Conservation (phyloP, 2,888 invertebrate genomes). For the Drosophila colorata region DNA sequence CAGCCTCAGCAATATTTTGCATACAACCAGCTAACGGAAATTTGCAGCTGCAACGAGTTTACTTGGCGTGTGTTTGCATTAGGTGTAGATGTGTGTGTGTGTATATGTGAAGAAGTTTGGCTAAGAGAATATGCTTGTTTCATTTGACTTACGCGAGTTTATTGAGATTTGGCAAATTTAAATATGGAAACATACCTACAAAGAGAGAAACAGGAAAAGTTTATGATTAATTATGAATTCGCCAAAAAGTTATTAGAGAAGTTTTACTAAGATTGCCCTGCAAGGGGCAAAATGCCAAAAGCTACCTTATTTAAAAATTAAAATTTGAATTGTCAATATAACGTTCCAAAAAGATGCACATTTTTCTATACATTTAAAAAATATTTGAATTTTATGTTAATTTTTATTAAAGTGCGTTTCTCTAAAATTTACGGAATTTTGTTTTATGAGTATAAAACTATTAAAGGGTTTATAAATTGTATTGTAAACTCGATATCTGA, state of each 20-base stretch:
- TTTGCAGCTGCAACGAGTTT: slow-evolving; percentile 14
- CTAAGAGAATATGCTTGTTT: slow-evolving; percentile 18
- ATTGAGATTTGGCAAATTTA: slow-evolving; percentile 2
- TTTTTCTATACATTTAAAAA: too few relatives aligned
- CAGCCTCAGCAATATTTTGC: not conserved
- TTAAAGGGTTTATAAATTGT: too few relatives aligned
- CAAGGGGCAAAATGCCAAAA: too few relatives aligned
- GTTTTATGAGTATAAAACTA: too few relatives aligned
- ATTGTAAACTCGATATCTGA: too few relatives aligned
- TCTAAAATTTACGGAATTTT: too few relatives aligned
- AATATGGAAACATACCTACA: slow-evolving; percentile 64
- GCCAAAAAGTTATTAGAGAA: not conserved
- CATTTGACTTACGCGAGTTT: slow-evolving; percentile 38
- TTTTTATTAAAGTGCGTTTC: too few relatives aligned
- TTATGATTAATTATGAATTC: not conserved
- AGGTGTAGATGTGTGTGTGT: slow-evolving; percentile 1
- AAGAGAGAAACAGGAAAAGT: slow-evolving; percentile 36
- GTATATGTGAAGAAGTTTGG: slow-evolving; percentile 6
- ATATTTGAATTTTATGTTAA: too few relatives aligned
- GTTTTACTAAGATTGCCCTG: not conserved
- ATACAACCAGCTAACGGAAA: not conserved
- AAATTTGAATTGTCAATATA: too few relatives aligned
- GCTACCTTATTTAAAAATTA: too few relatives aligned
- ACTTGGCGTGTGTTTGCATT: slow-evolving; percentile 1
- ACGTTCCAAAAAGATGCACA: too few relatives aligned